Evolutionary conservation across 2,113 vertebrate species (phyloP).

Genomic region (Zeus faber): DNA sequence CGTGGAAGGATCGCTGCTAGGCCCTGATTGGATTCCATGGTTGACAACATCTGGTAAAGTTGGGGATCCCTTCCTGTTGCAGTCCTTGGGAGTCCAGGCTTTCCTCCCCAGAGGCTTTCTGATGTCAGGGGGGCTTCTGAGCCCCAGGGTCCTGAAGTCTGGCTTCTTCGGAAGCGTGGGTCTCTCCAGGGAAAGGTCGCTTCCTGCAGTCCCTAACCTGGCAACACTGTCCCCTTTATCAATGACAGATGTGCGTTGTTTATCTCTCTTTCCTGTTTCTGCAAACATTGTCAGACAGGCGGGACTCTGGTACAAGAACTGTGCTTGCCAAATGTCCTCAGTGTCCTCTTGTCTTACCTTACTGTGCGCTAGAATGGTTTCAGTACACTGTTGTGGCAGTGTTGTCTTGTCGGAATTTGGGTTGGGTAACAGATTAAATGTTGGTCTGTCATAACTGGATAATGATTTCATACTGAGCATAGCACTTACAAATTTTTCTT

Average conservation of each 20-base stretch:
- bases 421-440: slow-evolving; percentile 8
- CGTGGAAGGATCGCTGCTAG: no score
- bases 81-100: neutral
- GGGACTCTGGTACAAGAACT: neutral
- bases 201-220: neutral
- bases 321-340: neutral
- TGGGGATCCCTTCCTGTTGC: no score
- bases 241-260: neutral
- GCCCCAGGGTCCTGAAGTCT: slow-evolving; percentile 44
- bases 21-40: no score
- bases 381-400: neutral
- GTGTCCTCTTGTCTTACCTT: neutral
- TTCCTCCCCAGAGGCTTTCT: neutral
- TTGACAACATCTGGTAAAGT: no score
- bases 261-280: neutral
- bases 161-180: slow-evolving; percentile 64
- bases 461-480: no score
- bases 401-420: neutral
- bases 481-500: no score
- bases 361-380: neutral
- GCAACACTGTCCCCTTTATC: no score
- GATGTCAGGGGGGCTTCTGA: slow-evolving; percentile 15
- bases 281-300: neutral
- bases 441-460: slow-evolving; percentile 19
- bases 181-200: slow-evolving; percentile 29